These are phyloP conservation scores for Heteropelma amictum DNA, from an alignment of 2,888 invertebrate genomes.

Conservation along the genomic window DNA sequence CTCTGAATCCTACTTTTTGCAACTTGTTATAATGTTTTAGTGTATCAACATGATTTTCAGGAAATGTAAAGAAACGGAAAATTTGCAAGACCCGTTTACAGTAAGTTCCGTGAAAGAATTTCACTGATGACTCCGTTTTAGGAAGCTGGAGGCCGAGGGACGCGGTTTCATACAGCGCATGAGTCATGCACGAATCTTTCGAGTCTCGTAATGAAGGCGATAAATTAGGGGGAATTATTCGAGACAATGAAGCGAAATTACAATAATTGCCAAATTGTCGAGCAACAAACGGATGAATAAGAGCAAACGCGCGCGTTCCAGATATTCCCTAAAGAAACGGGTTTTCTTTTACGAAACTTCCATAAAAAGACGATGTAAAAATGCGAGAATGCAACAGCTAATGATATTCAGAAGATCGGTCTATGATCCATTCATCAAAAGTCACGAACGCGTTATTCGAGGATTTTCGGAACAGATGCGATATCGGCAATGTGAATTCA, in stretches of 20 bases:
- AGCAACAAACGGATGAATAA: neutral
- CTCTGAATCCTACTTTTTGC: too few species aligned
- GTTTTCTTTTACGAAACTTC: neutral
- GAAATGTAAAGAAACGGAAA: constrained; percentile 20
- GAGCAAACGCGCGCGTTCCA: constrained; percentile 3
- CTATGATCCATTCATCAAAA: neutral
- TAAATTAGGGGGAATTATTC: constrained; percentile 62
- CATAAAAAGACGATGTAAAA: too few species aligned
- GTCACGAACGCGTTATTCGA: neutral
- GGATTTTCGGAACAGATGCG: constrained; percentile 10
- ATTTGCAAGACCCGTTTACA: constrained; percentile 22
- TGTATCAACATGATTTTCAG: constrained; percentile 8
- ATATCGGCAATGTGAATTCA: constrained; percentile 6
- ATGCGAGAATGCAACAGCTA: too few species aligned
- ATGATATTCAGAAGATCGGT: neutral
- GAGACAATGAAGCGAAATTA: constrained; percentile 66
- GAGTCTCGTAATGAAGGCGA: constrained; percentile 44
- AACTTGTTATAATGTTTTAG: too few species aligned
- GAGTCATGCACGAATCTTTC: constrained; percentile 39
- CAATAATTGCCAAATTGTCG: constrained; percentile 50
- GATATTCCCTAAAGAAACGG: neutral
- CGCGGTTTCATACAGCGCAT: constrained; percentile 21
- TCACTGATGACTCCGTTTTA: constrained; percentile 44
- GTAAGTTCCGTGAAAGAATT: constrained; percentile 32
- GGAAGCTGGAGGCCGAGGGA: constrained; percentile 10